A percentile compares a stretch with the other conserved stretches of the same genome.
phyloP scores from a whole-genome alignment of 2,888 invertebrate species.

The Gortyna flavago region DNA sequence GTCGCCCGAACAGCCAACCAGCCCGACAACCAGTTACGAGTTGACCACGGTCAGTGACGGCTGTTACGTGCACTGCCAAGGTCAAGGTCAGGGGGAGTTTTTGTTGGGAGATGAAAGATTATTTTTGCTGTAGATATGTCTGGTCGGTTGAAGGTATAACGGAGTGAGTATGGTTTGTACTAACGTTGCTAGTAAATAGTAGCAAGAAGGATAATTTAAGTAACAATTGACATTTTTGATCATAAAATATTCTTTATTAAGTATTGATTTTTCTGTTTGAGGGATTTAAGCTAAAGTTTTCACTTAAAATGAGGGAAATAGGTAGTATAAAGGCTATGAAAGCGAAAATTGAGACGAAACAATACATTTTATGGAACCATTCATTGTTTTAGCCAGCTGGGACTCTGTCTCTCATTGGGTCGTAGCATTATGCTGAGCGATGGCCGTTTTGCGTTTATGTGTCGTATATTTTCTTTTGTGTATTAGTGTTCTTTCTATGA shows the following conservation, averaged over 20 bases:
- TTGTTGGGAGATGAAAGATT: constrained; percentile 22
- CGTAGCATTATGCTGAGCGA: not conserved
- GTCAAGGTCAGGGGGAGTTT: constrained; percentile 52
- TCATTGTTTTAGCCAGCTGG: not conserved
- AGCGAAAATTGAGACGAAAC: not conserved
- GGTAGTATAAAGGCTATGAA: not conserved
- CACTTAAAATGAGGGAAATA: not conserved
- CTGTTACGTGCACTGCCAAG: constrained; percentile 60
- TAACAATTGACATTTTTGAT: not conserved
- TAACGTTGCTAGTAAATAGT: not conserved
- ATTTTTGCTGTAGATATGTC: constrained; percentile 4
- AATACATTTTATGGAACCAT: not conserved
- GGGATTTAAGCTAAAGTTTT: not conserved
- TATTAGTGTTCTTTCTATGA: not conserved
- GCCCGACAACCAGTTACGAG: constrained; percentile 74
- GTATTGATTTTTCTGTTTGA: not conserved
- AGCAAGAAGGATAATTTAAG: not conserved
- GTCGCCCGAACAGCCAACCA: constrained; percentile 64
- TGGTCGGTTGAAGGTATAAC: not conserved
- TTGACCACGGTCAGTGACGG: constrained; percentile 75
- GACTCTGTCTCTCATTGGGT: not conserved
- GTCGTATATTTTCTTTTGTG: not conserved
- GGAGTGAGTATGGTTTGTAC: not conserved
- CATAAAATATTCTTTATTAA: not conserved
- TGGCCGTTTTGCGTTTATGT: not conserved